A percentile compares a stretch with the other conserved stretches of the same genome.
These are phyloP conservation scores for Synergus laeviventris DNA, from an alignment of 2,888 invertebrate genomes.

Conservation along the genomic window DNA sequence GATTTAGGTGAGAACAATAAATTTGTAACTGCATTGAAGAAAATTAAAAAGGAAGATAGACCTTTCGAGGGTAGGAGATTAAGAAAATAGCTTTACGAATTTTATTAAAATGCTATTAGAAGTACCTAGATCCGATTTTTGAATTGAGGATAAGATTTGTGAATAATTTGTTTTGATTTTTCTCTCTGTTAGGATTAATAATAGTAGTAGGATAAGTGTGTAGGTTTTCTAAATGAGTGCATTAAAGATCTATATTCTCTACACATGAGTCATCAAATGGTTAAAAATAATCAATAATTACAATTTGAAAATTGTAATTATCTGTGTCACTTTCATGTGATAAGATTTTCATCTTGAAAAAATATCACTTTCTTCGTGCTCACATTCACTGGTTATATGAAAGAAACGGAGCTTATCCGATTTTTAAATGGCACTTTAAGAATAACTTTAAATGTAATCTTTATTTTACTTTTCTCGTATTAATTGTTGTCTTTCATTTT, in stretches of 20 bases:
- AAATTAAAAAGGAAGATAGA: not conserved
- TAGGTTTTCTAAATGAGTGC: too few species aligned
- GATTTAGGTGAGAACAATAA: not conserved
- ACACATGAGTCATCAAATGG: conserved; percentile 10
- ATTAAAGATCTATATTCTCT: too few species aligned
- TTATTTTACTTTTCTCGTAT: conserved; percentile 67
- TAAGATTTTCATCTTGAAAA: not conserved
- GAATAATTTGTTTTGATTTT: not conserved
- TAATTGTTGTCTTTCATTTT: conserved; percentile 75
- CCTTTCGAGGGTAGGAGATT: not conserved
- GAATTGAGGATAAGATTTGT: too few species aligned
- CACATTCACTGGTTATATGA: conserved; percentile 9
- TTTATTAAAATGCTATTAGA: not conserved
- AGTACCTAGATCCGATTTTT: not conserved
- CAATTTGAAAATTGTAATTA: not conserved
- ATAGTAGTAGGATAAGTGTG: not conserved
- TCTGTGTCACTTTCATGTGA: conserved; percentile 3
- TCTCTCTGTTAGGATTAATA: not conserved
- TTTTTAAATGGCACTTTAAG: not conserved
- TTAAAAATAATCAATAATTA: not conserved
- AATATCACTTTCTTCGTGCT: not conserved
- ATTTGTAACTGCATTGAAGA: not conserved
- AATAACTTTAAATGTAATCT: conserved; percentile 34
- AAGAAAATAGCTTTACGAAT: not conserved
- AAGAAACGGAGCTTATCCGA: conserved; percentile 13